Base-by-base conservation (phyloP, 2,888 invertebrate genomes). In the Ptychoptera contaminata region DNA sequence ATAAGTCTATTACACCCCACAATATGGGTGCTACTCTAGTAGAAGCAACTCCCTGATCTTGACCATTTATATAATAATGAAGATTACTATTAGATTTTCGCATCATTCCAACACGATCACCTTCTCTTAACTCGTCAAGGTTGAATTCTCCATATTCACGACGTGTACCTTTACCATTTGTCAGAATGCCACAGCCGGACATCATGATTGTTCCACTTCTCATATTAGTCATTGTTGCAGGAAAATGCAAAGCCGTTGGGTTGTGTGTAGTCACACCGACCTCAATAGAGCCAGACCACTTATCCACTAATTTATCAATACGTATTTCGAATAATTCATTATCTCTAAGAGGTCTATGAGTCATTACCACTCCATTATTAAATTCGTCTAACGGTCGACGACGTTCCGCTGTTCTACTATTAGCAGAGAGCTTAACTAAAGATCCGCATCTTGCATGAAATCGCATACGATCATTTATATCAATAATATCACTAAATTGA, bases 191-290 rank as follows among this genome's bases (percentile, higher is more conserved):
- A 68, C 90, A 90, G 0, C 94, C 94, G 14, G 93, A 93, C 93
- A 96, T 93, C 85, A 90, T 90, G 31, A 87, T 85, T 1, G 88
- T 90, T 8, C 92, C 81, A 16, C 82, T 79, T 46, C 91, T 77
- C 85, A 94, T 86, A 61, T 94, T 94, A 0, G 94, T 94, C 92
- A 96, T 93, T 2, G 94, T 96, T 1, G 93, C 90, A 2, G 94
- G 96, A 62, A 93, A 93, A 48, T 91, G 82, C 46, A 94, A 71
- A 0, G 79, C 79, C 1, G 80, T 77, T 2, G 96, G 94, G 65
- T 91, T 88, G 59, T 94, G 93, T 10, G 88, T 85, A 0, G 93
- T 93, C 8, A 96, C 83, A 32, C 92, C 93, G 52, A 92, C 88
- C 73, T 80, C 61, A 45, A 67, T 67, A 3, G 63, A 65, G 0